phyloP scores from a whole-genome alignment of 2,888 invertebrate species.

The Phorcus lineatus region DNA sequence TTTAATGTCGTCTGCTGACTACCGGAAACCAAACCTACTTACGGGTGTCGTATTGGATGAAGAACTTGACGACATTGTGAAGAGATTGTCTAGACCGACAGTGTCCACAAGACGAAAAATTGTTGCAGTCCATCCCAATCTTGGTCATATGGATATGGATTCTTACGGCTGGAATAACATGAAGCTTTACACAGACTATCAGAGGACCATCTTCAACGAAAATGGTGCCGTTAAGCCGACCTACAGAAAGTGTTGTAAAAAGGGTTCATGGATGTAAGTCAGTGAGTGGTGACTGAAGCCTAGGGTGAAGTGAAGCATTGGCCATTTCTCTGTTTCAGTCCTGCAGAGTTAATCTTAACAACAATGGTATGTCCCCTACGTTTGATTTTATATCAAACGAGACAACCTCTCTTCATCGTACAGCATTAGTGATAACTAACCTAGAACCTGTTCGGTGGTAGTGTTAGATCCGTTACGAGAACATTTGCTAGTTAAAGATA shows the following conservation, averaged over 20 bases:
- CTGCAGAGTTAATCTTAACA: too few relatives aligned
- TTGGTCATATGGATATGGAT: constrained; percentile 33
- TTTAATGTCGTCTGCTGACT: constrained; percentile 10
- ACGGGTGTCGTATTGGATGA: constrained; percentile 27
- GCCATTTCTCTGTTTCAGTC: too few relatives aligned
- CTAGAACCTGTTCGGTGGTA: too few relatives aligned
- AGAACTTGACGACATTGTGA: constrained; percentile 33
- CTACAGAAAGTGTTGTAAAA: constrained; percentile 25
- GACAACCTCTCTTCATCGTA: too few relatives aligned
- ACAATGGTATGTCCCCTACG: too few relatives aligned
- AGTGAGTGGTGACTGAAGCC: too few relatives aligned
- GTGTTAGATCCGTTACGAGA: too few relatives aligned
- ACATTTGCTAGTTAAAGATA: too few relatives aligned
- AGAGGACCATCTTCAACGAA: constrained; percentile 21
- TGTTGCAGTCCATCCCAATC: constrained; percentile 12
- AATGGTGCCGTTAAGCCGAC: constrained; percentile 22
- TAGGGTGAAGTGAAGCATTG: too few relatives aligned
- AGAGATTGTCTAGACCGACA: constrained; percentile 30
- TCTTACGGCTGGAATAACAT: constrained; percentile 32
- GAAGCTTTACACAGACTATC: constrained; percentile 31
- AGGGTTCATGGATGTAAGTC: background rate
- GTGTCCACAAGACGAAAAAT: constrained; percentile 28
- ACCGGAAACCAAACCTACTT: background rate
- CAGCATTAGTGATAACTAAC: too few relatives aligned
- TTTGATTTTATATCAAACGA: too few relatives aligned